phyloP scores from a whole-genome alignment of 2,113 vertebrate genomes.

The Catagonus wagneri region DNA sequence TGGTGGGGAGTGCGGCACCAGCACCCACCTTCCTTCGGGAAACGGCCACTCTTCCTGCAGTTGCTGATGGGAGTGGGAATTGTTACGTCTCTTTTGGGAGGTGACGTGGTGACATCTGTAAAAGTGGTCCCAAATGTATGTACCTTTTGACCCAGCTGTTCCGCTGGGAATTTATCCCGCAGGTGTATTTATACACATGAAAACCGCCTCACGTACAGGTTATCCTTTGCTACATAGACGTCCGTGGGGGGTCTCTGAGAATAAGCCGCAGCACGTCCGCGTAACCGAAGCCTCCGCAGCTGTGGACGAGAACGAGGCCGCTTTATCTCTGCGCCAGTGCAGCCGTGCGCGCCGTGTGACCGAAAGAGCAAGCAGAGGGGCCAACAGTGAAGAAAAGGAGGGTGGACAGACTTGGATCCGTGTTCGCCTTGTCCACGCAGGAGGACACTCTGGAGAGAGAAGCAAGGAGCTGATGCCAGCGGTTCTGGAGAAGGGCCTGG shows the following conservation, averaged over 20 bases:
- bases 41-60: accelerated
- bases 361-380: neutral
- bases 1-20: accelerated
- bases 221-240: accelerated
- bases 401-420: accelerated
- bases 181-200: accelerated
- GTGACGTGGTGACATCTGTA: accelerated
- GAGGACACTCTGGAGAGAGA: neutral
- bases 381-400: neutral
- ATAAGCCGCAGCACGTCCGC: accelerated
- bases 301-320: accelerated
- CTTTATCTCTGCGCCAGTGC: accelerated
- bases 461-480: neutral
- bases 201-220: accelerated
- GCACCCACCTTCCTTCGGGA: neutral
- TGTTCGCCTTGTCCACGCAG: accelerated
- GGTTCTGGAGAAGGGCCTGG: neutral
- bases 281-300: accelerated
- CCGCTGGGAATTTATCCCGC: accelerated
- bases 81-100: accelerated
- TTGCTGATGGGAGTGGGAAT: accelerated
- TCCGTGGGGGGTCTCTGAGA: neutral
- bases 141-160: neutral
- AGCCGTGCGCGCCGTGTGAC: accelerated
- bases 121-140: accelerated